Evolutionary conservation across 2,113 vertebrate species (phyloP).

Genomic region (Thunnus maccoyii): DNA sequence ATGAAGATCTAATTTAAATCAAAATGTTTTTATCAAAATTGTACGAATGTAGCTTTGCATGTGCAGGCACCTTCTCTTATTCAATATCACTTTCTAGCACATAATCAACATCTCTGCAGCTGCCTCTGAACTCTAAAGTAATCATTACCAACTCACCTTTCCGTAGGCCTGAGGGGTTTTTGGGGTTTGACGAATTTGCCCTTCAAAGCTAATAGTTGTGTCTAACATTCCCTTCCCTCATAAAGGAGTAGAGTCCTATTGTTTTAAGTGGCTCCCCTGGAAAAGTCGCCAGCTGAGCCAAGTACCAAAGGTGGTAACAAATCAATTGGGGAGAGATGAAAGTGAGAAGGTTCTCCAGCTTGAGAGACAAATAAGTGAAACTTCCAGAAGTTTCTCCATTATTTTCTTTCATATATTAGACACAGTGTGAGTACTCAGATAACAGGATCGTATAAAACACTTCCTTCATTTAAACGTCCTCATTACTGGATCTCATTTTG

Average conservation of each 20-base stretch:
- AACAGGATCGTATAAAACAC: conserved; percentile 23
- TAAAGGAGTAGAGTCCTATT: no score
- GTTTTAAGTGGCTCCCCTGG: not conserved
- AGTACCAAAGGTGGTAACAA: not conserved
- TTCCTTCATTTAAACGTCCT: conserved; percentile 38
- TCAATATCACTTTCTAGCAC: not conserved
- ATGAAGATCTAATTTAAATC: not conserved
- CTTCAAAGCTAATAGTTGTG: no score
- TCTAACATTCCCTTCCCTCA: no score
- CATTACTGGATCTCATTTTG: conserved; percentile 1
- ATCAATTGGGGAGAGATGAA: conserved; percentile 1
- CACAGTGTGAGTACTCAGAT: conserved; percentile 2
- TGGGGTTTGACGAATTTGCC: no score
- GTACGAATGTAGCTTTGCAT: not conserved
- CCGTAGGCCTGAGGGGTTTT: no score
- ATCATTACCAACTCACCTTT: no score
- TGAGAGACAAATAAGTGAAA: conserved; percentile 3
- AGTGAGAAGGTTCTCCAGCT: not conserved
- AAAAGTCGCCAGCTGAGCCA: not conserved
- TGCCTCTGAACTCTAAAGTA: no score
- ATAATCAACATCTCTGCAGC: no score
- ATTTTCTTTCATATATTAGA: not conserved
- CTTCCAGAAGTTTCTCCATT: conserved; percentile 2
- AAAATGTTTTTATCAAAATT: not conserved
- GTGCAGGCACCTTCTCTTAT: not conserved